phyloP scores from a whole-genome alignment of 2,888 invertebrate species.

The Stramonita haemastoma region DNA sequence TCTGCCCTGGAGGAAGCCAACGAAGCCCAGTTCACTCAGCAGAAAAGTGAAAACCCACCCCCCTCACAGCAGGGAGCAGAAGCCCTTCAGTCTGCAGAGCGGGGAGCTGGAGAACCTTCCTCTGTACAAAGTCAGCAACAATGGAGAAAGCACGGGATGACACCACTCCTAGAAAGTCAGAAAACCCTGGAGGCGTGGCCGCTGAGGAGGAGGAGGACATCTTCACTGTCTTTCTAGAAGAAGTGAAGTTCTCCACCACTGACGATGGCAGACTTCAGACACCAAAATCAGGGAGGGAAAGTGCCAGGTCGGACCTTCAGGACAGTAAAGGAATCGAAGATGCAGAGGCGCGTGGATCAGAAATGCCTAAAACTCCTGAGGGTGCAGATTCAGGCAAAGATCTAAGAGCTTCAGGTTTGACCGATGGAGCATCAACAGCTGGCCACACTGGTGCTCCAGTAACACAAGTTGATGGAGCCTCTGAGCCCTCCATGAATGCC shows the following conservation, averaged over 20 bases:
- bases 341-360: neutral
- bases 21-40: neutral
- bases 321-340: neutral
- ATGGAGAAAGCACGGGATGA: neutral
- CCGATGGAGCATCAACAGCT: neutral
- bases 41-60: neutral
- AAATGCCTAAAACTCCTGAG: neutral
- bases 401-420: neutral
- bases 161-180: neutral
- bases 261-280: neutral
- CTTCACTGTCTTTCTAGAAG: slow-evolving; percentile 12
- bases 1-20: neutral
- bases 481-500: neutral
- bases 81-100: neutral
- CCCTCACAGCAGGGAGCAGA: neutral
- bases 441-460: neutral
- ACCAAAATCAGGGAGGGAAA: neutral
- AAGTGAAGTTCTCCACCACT: slow-evolving; percentile 28
- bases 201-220: slow-evolving; percentile 2
- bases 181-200: neutral
- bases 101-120: neutral
- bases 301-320: neutral
- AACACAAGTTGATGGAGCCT: neutral
- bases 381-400: neutral
- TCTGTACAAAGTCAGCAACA: slow-evolving; percentile 10